Conservation (phyloP, 2,797 vertebrate genomes). For the Trachops cirrhosus region DNA sequence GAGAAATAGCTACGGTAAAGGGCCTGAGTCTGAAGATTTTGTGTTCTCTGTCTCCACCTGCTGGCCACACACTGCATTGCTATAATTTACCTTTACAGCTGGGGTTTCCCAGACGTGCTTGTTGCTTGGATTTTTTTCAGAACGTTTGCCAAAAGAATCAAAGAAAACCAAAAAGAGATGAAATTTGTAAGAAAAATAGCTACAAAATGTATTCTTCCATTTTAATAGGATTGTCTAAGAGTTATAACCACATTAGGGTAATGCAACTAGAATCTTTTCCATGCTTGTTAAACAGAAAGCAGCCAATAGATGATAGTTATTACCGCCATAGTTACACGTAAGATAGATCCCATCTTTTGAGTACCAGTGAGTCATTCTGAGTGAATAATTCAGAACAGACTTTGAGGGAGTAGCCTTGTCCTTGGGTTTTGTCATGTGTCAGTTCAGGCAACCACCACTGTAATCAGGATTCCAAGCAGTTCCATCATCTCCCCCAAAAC, state of each 20-base stretch:
- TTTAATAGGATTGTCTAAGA: not conserved
- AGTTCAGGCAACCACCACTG: not conserved
- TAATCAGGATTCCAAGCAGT: not conserved
- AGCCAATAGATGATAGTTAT: not conserved
- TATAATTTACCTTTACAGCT: accelerated
- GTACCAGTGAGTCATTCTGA: not conserved
- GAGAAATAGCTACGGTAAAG: not conserved
- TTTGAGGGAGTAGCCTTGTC: not conserved
- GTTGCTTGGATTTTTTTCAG: not conserved
- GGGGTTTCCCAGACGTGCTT: not conserved
- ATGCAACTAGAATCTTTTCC: not conserved
- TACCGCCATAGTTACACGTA: not conserved
- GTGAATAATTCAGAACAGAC: not conserved
- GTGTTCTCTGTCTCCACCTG: slow-evolving; percentile 61
- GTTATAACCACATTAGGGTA: not conserved
- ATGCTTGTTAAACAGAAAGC: not conserved
- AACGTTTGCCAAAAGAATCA: not conserved
- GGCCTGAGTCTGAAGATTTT: not conserved
- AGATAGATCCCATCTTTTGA: not conserved
- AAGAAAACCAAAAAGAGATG: not conserved
- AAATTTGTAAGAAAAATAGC: not conserved
- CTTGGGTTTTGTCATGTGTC: not conserved
- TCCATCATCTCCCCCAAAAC: not conserved
- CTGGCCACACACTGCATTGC: not conserved
- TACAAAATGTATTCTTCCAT: not conserved